phyloP scores from a whole-genome alignment of 2,113 vertebrate species.

The Cynopterus brachyotis region DNA sequence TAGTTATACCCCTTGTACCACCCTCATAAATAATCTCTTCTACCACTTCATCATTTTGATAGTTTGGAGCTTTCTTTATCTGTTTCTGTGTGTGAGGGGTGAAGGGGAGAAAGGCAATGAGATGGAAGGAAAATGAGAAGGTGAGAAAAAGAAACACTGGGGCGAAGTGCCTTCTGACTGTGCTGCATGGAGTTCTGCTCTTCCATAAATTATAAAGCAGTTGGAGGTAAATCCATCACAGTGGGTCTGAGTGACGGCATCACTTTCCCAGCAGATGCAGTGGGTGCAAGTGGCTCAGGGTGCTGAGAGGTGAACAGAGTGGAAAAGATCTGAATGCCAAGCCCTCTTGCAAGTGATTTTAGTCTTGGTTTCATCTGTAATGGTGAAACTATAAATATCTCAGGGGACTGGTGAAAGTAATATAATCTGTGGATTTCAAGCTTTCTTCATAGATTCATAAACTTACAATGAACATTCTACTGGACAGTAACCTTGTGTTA shows the following conservation, averaged over 20 bases:
- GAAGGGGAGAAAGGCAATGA: neutral
- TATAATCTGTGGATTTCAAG: neutral
- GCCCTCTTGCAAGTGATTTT: neutral
- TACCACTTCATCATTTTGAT: neutral
- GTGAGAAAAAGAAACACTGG: neutral
- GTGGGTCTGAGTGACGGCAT: neutral
- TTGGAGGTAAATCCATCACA: neutral
- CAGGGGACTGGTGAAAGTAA: neutral
- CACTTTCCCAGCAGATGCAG: neutral
- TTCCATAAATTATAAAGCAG: neutral
- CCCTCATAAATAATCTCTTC: constrained; percentile 35
- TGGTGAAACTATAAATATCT: neutral
- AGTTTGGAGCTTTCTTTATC: neutral
- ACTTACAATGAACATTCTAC: neutral
- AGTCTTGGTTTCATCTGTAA: neutral
- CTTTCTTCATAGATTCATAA: neutral
- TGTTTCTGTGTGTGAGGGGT: neutral
- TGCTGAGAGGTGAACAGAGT: neutral
- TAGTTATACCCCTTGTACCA: neutral
- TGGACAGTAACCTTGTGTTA: neutral
- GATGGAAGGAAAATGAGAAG: neutral
- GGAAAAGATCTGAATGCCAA: neutral
- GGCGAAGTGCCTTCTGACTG: neutral
- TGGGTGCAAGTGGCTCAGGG: neutral
- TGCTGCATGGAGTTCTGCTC: neutral